A percentile compares a stretch with the other conserved stretches of the same genome.
Conservation (phyloP, 2,113 vertebrate genomes). For the Scytalopus superciliaris region DNA sequence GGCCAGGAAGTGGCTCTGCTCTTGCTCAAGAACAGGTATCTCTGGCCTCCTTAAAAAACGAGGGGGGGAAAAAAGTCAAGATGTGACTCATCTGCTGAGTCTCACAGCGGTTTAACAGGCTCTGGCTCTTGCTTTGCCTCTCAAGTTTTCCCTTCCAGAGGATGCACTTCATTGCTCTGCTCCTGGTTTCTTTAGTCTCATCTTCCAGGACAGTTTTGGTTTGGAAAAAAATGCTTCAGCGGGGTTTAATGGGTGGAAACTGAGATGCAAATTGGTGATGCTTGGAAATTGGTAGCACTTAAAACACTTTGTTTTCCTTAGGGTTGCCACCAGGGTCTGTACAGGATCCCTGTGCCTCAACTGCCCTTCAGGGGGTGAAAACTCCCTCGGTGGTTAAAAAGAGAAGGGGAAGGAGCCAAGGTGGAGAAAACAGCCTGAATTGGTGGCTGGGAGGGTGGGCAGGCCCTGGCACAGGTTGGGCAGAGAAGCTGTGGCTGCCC, state of each 20-base stretch:
- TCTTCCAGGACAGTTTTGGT: background rate
- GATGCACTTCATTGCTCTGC: background rate
- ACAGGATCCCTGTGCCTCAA: background rate
- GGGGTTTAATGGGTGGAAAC: background rate
- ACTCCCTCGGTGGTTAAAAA: background rate
- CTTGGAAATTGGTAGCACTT: background rate
- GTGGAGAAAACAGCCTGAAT: background rate
- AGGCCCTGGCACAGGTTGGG: background rate
- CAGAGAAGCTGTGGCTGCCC: background rate
- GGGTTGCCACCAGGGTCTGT: accelerated
- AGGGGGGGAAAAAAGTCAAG: background rate
- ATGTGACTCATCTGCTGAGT: constrained; percentile 36
- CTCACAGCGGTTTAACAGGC: background rate
- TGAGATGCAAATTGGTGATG: background rate
- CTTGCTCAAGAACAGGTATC: constrained; percentile 52
- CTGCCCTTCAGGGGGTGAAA: background rate
- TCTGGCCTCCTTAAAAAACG: background rate
- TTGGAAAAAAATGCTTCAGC: background rate
- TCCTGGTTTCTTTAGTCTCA: background rate
- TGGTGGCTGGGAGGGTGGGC: accelerated
- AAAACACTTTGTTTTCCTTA: background rate
- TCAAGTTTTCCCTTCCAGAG: background rate
- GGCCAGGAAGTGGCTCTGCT: background rate
- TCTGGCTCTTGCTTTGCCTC: background rate
- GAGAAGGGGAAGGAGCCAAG: background rate